Evolutionary conservation across 2,888 invertebrate species (phyloP).

Genomic region (Sicus ferrugineus): DNA sequence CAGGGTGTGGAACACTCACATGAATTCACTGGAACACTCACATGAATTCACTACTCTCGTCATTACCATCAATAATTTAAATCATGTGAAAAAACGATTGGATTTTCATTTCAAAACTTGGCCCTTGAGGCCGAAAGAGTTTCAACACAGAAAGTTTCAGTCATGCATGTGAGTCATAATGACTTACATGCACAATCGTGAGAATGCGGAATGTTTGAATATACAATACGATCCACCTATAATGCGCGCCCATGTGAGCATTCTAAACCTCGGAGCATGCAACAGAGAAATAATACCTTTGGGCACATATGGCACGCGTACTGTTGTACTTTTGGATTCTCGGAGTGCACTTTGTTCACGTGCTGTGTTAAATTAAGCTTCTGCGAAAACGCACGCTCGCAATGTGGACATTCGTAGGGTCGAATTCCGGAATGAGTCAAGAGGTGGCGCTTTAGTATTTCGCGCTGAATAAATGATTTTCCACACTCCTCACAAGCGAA

Average conservation of each 20-base stretch:
- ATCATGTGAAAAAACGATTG: too few relatives aligned
- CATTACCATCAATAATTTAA: too few relatives aligned
- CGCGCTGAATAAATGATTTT: conserved; percentile 76
- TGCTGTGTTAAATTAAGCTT: conserved; percentile 74
- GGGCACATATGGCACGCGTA: conserved; percentile 75
- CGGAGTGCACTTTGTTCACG: conserved; percentile 68
- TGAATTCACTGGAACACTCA: too few relatives aligned
- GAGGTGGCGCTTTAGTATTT: conserved; percentile 72
- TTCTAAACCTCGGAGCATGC: neutral
- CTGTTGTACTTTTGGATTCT: conserved; percentile 69
- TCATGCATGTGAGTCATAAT: too few relatives aligned
- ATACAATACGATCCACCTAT: too few relatives aligned
- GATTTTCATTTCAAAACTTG: too few relatives aligned
- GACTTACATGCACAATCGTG: too few relatives aligned
- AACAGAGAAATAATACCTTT: conserved; percentile 62
- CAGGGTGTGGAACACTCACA: too few relatives aligned
- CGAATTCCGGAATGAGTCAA: conserved; percentile 70
- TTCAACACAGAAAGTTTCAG: too few relatives aligned
- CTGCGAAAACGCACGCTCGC: conserved; percentile 77
- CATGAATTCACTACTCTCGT: too few relatives aligned
- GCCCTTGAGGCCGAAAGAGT: too few relatives aligned
- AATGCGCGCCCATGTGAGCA: neutral
- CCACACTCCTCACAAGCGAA: conserved; percentile 69
- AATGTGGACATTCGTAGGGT: conserved; percentile 73
- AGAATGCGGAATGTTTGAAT: too few relatives aligned